Evolutionary conservation across 2,797 vertebrate species (phyloP), one percentile per base, ranked within the genome.

Genomic region (Microchirus variegatus): DNA sequence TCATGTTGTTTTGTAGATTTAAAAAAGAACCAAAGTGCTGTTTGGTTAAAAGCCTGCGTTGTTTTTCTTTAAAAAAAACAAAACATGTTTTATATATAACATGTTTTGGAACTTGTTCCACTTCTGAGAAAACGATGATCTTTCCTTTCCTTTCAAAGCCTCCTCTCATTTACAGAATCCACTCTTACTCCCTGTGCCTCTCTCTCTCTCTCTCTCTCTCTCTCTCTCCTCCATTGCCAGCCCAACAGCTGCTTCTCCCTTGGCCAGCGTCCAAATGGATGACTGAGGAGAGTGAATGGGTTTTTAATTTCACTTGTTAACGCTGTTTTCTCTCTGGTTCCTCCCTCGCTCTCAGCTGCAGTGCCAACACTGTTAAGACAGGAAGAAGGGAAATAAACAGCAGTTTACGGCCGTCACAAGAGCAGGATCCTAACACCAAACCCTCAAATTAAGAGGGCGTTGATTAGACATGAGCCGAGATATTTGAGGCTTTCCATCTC

Each of bases 231-330:
- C 17, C 38, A 10, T 47, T 56, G 59, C 73, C 67, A 66, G 63
- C 57, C 75, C 49, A 78, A 80, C 87, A 90, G 84, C 83, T 90
- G 88, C 81, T 81, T 73, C 70, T 74, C 63, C 36, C 68, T 63
- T 88, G 87, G 83, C 81, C 47, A 6, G 56, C 54, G 58, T 85
- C 83, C 84, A 89, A 82, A 78, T 52, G 61, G 67, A 85, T 78
- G 83, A 84, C 78, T 82, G 77, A 83, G 68, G 70, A 69, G 51
- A 75, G 53, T 80, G 77, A 88, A 90, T 86, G 79, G 84, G 69
- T 85, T 88, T 89, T 87, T 88, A 86, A 88, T 90, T 86, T 86
- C 73, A 68, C 81, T 87, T 84, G 83, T 89, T 89, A 86, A 77
- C 49, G 19, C 51, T 0, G 13, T 66, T 67, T 75, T 77, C 73